Conservation (phyloP, 2,797 vertebrate species). For the Myotis myotis region DNA sequence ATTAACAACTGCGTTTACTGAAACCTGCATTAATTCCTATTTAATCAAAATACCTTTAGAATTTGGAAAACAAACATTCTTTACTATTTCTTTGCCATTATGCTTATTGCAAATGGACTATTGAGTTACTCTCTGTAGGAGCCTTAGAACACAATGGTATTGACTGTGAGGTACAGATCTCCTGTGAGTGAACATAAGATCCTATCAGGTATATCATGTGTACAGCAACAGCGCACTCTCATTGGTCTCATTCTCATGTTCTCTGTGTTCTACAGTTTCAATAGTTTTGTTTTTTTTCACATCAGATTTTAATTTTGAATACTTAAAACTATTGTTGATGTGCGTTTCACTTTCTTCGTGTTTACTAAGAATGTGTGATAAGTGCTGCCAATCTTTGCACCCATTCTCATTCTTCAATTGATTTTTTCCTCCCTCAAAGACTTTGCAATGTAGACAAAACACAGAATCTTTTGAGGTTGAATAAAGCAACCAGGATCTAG, state of each 20-base stretch:
- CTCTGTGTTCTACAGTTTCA: not conserved
- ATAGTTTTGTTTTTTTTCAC: constrained; percentile 43
- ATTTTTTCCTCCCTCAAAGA: constrained; percentile 76
- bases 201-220: not conserved
- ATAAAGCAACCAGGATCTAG: constrained; percentile 75
- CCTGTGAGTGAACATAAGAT: not conserved
- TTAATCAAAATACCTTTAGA: not conserved
- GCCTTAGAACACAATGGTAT: not conserved
- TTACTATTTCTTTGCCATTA: constrained; percentile 24
- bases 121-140: not conserved
- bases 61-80: constrained; percentile 14
- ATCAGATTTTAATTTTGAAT: constrained; percentile 70
- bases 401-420: constrained; percentile 75
- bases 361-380: constrained; percentile 78
- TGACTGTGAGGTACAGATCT: not conserved
- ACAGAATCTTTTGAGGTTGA: constrained; percentile 75
- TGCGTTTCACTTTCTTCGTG: constrained; percentile 77
- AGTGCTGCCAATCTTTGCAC: constrained; percentile 77
- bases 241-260: not conserved
- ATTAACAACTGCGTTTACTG: not conserved
- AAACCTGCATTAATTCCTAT: not conserved
- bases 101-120: constrained; percentile 12
- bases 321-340: constrained; percentile 70
- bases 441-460: constrained; percentile 74
- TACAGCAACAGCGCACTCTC: constrained; percentile 37